Base-by-base conservation (phyloP, 2,888 invertebrate genomes). In the Cryptocheilus praepositus region DNA sequence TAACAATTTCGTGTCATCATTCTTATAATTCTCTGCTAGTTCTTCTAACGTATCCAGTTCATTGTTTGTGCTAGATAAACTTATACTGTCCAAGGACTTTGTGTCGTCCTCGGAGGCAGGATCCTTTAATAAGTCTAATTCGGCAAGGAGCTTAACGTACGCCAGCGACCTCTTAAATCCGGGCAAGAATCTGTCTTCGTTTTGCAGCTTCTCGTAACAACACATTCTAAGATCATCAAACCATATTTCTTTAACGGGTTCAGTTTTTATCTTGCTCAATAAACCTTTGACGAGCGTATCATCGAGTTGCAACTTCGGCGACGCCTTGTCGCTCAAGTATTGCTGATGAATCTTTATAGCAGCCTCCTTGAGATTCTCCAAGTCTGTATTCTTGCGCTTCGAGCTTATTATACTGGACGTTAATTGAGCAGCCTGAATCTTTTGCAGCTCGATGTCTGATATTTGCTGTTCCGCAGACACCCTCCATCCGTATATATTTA, bases 181-280 rank as follows among this genome's bases (percentile, higher is more conserved):
- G 0, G 92, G 92, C 61, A 93, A 89, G 84, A 91, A 93, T 64
- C 90, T 90, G 25, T 92, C 91, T 62, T 94, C 92, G 54, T 87
- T 90, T 81, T 91, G 89, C 22, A 89, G 70, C 83, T 89, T 93
- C 80, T 93, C 93, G 71, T 93, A 93, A 28, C 95, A 92, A 61
- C 92, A 92, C 70, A 92, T 90, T 88, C 96, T 95, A 18, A 96
- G 92, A 70, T 95, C 94, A 85, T 97, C 96, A 88, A 98, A 98
- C 92, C 96, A 95, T 2, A 91, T 90, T 66, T 95, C 93, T 25
- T 90, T 91, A 4, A 93, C 92, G 25, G 87, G 80, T 83, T 94
- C 94, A 61, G 91, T 92, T 76, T 92, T 91, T 66, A 95, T 92
- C 81, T 92, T 91, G 28, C 90, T 89, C 44, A 92, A 86, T 57